Conservation (phyloP, 1,140 invertebrate genomes). For the Drosophila neocordata region DNA sequence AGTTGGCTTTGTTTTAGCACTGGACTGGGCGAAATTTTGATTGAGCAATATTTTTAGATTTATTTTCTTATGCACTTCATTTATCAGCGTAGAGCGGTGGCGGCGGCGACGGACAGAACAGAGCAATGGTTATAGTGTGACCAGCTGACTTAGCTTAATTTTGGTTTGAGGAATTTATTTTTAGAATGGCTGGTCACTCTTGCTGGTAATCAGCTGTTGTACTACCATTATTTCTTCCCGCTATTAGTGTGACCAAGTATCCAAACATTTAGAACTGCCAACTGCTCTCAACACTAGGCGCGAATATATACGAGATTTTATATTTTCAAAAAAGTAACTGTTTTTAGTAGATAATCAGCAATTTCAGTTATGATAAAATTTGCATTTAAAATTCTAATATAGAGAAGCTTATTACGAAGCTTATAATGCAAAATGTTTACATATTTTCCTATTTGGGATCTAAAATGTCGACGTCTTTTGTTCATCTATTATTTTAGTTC, state of each 20-base stretch:
- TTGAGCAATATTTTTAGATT: constrained; percentile 12
- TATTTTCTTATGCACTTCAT: constrained; percentile 7
- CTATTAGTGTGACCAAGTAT: background rate
- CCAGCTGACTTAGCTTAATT: background rate
- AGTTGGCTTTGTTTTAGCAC: background rate
- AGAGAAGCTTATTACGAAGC: too few relatives aligned
- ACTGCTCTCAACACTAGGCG: background rate
- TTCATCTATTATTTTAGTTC: too few relatives aligned
- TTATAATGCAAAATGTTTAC: too few relatives aligned
- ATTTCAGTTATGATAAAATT: too few relatives aligned
- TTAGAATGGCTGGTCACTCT: background rate
- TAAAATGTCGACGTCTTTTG: too few relatives aligned
- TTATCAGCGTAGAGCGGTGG: constrained; percentile 4
- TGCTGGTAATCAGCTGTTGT: background rate
- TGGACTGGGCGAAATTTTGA: background rate
- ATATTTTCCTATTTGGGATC: too few relatives aligned
- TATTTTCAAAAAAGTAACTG: background rate
- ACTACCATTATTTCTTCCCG: background rate
- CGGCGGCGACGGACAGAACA: constrained; percentile 5
- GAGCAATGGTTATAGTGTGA: background rate
- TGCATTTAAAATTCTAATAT: too few relatives aligned
- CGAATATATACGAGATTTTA: background rate
- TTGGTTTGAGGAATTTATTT: background rate
- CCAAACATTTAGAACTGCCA: background rate
- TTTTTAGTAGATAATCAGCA: too few relatives aligned